A percentile compares a stretch with the other conserved stretches of the same genome.
Conservation (phyloP, 1,140 invertebrate genomes). For the Capitella teleta region DNA sequence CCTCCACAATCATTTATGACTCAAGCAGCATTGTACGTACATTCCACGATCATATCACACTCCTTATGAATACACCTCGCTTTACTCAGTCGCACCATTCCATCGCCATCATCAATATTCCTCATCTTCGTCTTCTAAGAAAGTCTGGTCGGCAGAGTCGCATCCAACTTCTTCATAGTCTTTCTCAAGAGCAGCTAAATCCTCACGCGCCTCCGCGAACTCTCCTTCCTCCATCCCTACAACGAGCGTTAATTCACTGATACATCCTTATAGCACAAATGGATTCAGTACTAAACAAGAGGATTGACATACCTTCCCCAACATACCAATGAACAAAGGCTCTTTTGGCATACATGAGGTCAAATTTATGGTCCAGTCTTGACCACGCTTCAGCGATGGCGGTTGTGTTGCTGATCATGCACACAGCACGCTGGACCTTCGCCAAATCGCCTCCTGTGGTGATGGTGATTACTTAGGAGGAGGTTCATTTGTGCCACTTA, state of each 20-base stretch:
- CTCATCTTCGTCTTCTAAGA: neutral
- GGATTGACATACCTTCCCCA: conserved; percentile 17
- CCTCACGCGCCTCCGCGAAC: conserved; percentile 71
- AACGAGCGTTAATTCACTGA: too few species aligned
- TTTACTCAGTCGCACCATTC: too few species aligned
- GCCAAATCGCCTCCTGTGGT: conserved; percentile 58
- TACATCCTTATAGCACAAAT: too few species aligned
- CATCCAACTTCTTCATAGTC: conserved; percentile 71
- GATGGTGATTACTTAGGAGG: too few species aligned
- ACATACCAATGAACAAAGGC: conserved; percentile 39
- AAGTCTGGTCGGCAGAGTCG: conserved; percentile 41
- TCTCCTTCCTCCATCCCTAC: conserved; percentile 40
- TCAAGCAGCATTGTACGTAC: too few species aligned
- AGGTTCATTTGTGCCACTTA: too few species aligned
- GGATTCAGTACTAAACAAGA: too few species aligned
- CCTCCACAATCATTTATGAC: too few species aligned
- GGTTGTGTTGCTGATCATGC: conserved; percentile 70
- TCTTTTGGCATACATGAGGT: conserved; percentile 51
- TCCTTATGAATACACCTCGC: too few species aligned
- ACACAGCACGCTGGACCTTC: conserved; percentile 44
- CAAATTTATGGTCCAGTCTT: conserved; percentile 48
- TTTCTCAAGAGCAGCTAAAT: conserved; percentile 51
- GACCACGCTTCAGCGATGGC: conserved; percentile 51
- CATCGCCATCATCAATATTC: too few species aligned
- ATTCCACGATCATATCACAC: too few species aligned